These are phyloP conservation scores for Callosobruchus maculatus DNA, from an alignment of 2,888 invertebrate genomes.

Conservation along the genomic window DNA sequence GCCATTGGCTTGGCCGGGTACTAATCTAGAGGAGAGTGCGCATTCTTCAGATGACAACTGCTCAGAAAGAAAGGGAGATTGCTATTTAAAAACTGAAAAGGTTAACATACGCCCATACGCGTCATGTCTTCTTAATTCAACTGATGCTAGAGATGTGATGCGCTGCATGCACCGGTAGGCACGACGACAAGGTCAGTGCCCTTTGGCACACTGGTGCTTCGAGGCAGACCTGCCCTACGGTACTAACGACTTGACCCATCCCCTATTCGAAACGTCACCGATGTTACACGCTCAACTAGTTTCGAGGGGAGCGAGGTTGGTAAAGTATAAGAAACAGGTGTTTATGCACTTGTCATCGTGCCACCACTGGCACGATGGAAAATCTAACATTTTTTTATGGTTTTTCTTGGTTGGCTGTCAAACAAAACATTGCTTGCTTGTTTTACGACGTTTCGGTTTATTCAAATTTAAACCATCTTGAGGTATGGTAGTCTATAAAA, in stretches of 20 bases:
- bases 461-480: too few species aligned
- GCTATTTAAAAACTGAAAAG: background rate
- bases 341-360: too few species aligned
- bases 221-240: background rate
- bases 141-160: background rate
- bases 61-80: background rate
- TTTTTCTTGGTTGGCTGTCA: too few species aligned
- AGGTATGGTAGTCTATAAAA: too few species aligned
- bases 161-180: background rate
- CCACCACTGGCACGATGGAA: too few species aligned
- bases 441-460: too few species aligned
- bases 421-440: too few species aligned
- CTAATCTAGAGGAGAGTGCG: background rate
- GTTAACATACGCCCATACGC: background rate
- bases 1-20: background rate
- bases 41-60: background rate
- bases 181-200: background rate
- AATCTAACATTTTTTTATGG: too few species aligned
- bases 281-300: too few species aligned
- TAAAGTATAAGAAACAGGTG: too few species aligned
- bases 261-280: too few species aligned
- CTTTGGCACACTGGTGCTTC: background rate
- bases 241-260: background rate
- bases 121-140: background rate
- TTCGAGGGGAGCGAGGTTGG: too few species aligned